Base-by-base conservation (phyloP, 2,113 vertebrate species). In the Scortum barcoo region DNA sequence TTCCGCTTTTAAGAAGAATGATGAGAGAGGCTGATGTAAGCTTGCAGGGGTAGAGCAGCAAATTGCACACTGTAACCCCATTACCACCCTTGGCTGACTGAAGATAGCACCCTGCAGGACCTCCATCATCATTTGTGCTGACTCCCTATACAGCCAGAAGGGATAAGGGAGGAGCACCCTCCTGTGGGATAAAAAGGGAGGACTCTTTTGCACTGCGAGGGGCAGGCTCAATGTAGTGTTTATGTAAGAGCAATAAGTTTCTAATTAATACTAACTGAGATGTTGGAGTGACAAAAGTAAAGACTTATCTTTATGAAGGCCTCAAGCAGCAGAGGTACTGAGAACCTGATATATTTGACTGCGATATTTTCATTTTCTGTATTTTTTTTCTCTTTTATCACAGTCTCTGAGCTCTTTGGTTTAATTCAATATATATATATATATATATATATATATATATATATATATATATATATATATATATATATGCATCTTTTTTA, bases 41-140 rank as follows among this genome's bases (percentile, higher is more conserved):
- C 81, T 89, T 84, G 40, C 57, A 71, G 81, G 72, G 67, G 22
- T 38, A 53, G 76, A 83, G 86, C 84, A 80, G 83, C 50, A 68
- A 81, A 91, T 86, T 86, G 79, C 40, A 76, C 58, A 80, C 14
- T 83, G 77, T 88, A 90, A 89, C 89, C 83, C 77, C 75, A 87
- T 85, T 86, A 88, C 56, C 81, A 83, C 86, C 75, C 50, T 76
- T 44, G 77, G 51, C 71, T 74, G 63, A 76, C 24, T 65, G 80
- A 68, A 85, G 86, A 81, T 74, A 77, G 78, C 46, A 66, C 54
- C 76, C 86, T 33, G 68, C 78, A 86, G 86, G 66, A 76, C 79
- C 68, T 81, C 76, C 69, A 73, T 86, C 69, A 56, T 53, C 74
- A 51, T 63, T 80, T 85, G 62, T 68, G 58, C 79, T 81, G 83